These are phyloP conservation scores for Sebastes minor DNA, from an alignment of 2,797 vertebrate species.

Conservation along the genomic window DNA sequence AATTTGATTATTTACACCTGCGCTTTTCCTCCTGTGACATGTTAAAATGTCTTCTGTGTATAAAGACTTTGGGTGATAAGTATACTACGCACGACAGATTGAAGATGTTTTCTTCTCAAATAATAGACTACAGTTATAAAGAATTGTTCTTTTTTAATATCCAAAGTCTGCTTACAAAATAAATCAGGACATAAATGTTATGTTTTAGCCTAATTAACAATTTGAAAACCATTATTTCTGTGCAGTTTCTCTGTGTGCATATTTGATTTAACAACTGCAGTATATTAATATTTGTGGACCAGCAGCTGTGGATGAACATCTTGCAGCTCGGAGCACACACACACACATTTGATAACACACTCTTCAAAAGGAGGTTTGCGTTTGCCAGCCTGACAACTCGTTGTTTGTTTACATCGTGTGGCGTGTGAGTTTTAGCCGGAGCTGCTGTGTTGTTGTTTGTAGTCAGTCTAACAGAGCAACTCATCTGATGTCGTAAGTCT, in stretches of 20 bases:
- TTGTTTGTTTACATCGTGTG: conserved; percentile 31
- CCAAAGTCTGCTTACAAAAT: neutral
- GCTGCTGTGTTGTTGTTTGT: neutral
- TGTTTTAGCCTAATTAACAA: neutral
- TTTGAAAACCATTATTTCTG: neutral
- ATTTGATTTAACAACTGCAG: neutral
- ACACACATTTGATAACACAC: conserved; percentile 20
- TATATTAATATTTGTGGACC: conserved; percentile 2
- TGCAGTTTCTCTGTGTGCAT: neutral
- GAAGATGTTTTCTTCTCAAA: neutral
- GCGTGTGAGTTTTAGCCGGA: neutral
- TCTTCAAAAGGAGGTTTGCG: conserved; percentile 23
- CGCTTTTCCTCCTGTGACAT: neutral
- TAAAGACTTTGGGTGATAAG: neutral
- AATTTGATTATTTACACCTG: neutral
- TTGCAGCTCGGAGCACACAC: neutral
- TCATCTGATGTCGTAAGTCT: neutral
- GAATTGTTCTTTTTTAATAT: neutral
- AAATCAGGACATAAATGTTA: neutral
- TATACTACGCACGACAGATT: neutral
- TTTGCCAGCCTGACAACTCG: conserved; percentile 17
- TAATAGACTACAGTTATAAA: neutral
- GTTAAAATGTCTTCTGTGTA: neutral
- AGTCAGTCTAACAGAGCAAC: neutral
- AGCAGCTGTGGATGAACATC: neutral